Percentiles rank a stretch among this genome's conserved stretches.
phyloP scores from a whole-genome alignment of 2,797 vertebrate species.

The Cirrhinus molitorella region DNA sequence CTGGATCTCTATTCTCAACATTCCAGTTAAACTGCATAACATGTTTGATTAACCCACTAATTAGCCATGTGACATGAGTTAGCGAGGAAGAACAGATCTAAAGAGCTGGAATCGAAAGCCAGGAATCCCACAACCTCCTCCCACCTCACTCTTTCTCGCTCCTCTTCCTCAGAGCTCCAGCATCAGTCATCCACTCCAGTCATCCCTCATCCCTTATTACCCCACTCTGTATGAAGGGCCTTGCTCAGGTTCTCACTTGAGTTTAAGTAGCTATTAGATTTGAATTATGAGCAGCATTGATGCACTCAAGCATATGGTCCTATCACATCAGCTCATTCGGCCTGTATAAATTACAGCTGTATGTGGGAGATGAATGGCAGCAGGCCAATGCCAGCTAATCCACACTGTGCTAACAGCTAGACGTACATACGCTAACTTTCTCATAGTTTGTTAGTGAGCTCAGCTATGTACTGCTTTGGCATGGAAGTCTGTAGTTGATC shows the following conservation, averaged over 20 bases:
- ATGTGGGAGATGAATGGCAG: conserved; percentile 58
- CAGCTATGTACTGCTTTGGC: neutral
- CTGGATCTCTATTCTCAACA: conserved; percentile 53
- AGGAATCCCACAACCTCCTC: conserved; percentile 17
- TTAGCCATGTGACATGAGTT: conserved; percentile 38
- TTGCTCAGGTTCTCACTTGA: conserved; percentile 46
- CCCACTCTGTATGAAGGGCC: conserved; percentile 59
- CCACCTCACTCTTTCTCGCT: conserved; percentile 23
- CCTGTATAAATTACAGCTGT: conserved; percentile 58
- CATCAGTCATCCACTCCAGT: conserved; percentile 58
- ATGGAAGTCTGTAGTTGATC: conserved; percentile 11
- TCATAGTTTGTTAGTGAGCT: conserved; percentile 11
- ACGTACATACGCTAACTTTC: conserved; percentile 24
- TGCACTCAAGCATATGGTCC: conserved; percentile 56
- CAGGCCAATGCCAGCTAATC: conserved; percentile 50
- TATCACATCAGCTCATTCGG: conserved; percentile 58
- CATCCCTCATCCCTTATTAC: conserved; percentile 60
- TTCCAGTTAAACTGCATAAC: conserved; percentile 54
- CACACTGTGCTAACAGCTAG: conserved; percentile 21
- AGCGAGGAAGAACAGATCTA: conserved; percentile 19
- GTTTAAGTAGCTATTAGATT: conserved; percentile 65
- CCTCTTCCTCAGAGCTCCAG: conserved; percentile 14
- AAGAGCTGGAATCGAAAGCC: conserved; percentile 9
- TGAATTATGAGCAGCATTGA: conserved; percentile 65
- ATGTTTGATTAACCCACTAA: conserved; percentile 59